Base-by-base conservation (phyloP, 2,888 invertebrate species). In the Serripes groenlandicus region DNA sequence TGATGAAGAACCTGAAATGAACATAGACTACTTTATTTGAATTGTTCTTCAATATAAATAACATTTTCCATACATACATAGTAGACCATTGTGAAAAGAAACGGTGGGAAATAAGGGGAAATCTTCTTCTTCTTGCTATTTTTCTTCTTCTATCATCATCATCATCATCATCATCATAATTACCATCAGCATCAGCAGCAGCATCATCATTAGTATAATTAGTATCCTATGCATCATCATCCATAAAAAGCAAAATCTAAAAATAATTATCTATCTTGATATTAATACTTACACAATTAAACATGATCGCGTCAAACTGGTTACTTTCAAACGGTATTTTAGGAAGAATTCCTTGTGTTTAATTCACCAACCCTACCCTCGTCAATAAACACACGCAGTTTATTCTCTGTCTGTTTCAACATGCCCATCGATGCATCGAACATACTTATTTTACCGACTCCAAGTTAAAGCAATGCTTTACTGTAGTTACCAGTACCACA, bases 1-100 rank as follows among this genome's bases (percentile, higher is more conserved):
- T 64, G 64, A 35, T 64, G 64, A n/a, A 64, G 4, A 18, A 64
- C 62, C 62, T 62, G n/a, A n/a, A n/a, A 23, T n/a, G n/a, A 56
- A 11, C n/a, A 23, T 56, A 42, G 42, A 7, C 18, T 42, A 7
- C 42, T n/a, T n/a, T n/a, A n/a, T n/a, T n/a, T n/a, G n/a, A n/a
- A n/a, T n/a, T n/a, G n/a, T n/a, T n/a, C n/a, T n/a, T n/a, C n/a
- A n/a, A n/a, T n/a, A n/a, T n/a, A n/a, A n/a, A n/a, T n/a, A n/a
- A n/a, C n/a, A n/a, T n/a, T n/a, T n/a, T n/a, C n/a, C n/a, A n/a
- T n/a, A n/a, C n/a, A n/a, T n/a, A n/a, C n/a, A n/a, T n/a, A n/a
- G n/a, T n/a, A n/a, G n/a, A n/a, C n/a, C n/a, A n/a, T n/a, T n/a
- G n/a, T n/a, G n/a, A n/a, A n/a, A n/a, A n/a, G n/a, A n/a, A n/a